These are phyloP conservation scores for Notospermus geniculatus DNA, from an alignment of 1,140 invertebrate species.

Conservation along the genomic window DNA sequence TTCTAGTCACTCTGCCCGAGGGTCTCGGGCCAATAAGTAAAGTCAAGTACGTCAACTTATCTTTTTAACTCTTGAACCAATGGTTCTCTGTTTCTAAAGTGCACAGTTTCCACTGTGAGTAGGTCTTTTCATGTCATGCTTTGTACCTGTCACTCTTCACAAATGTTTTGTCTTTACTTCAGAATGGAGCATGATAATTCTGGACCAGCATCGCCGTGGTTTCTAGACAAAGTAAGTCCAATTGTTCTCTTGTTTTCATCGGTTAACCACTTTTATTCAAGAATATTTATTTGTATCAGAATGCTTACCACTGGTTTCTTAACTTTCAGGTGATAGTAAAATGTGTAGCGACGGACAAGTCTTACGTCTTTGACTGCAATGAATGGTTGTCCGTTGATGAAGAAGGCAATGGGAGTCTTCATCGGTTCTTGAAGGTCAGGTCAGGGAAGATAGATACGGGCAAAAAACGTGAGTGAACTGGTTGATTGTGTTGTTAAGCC, in stretches of 20 bases:
- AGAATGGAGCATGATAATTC: conserved; percentile 41
- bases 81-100: too few species aligned
- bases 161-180: conserved; percentile 17
- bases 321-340: conserved; percentile 28
- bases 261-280: too few species aligned
- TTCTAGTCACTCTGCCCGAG: conserved; percentile 23
- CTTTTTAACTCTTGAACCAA: not conserved
- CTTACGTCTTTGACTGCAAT: conserved; percentile 30
- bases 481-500: too few species aligned
- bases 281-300: conserved; percentile 4
- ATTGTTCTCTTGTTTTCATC: conserved; percentile 37
- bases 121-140: too few species aligned
- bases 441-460: conserved; percentile 28
- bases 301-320: conserved; percentile 17
- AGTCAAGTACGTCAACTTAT: not conserved
- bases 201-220: too few species aligned
- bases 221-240: too few species aligned
- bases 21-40: not conserved
- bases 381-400: conserved; percentile 30
- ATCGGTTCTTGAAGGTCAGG: conserved; percentile 17
- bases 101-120: too few species aligned
- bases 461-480: conserved; percentile 26
- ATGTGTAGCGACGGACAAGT: conserved; percentile 14
- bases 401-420: conserved; percentile 24
- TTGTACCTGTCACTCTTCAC: too few species aligned